These are phyloP conservation scores for Scatophagus argus DNA, from an alignment of 2,113 vertebrate genomes.

Conservation along the genomic window DNA sequence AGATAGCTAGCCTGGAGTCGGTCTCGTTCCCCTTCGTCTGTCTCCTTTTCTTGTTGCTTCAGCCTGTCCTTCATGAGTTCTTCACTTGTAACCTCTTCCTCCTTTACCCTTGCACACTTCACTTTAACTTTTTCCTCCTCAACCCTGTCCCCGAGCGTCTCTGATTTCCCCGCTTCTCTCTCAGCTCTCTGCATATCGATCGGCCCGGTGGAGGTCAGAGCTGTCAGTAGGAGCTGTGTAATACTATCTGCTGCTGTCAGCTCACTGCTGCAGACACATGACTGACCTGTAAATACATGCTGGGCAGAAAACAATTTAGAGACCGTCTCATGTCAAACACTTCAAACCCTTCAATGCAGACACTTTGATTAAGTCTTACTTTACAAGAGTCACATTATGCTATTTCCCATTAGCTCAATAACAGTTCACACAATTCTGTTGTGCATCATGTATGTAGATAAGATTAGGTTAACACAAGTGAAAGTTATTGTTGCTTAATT, in stretches of 20 bases:
- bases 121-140: constrained; percentile 21
- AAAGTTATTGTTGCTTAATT: neutral
- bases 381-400: constrained; percentile 37
- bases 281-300: constrained; percentile 74
- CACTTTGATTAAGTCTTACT: constrained; percentile 34
- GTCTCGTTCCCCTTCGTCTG: constrained; percentile 9
- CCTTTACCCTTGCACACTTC: constrained; percentile 6
- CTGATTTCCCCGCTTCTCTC: neutral
- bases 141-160: neutral
- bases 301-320: constrained; percentile 61
- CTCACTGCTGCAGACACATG: constrained; percentile 55
- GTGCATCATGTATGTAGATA: neutral
- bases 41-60: constrained; percentile 8
- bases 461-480: constrained; percentile 8
- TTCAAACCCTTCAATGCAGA: constrained; percentile 27
- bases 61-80: neutral
- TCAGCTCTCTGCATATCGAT: constrained; percentile 66
- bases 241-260: constrained; percentile 78
- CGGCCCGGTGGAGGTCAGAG: constrained; percentile 69
- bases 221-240: constrained; percentile 72
- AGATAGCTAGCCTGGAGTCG: constrained; percentile 51
- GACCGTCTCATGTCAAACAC: constrained; percentile 55
- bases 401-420: constrained; percentile 40
- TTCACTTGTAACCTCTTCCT: neutral
- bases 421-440: constrained; percentile 14